A percentile compares a stretch with the other conserved stretches of the same genome.
Conservation (phyloP, 1,140 invertebrate species). For the Drusus annulatus region DNA sequence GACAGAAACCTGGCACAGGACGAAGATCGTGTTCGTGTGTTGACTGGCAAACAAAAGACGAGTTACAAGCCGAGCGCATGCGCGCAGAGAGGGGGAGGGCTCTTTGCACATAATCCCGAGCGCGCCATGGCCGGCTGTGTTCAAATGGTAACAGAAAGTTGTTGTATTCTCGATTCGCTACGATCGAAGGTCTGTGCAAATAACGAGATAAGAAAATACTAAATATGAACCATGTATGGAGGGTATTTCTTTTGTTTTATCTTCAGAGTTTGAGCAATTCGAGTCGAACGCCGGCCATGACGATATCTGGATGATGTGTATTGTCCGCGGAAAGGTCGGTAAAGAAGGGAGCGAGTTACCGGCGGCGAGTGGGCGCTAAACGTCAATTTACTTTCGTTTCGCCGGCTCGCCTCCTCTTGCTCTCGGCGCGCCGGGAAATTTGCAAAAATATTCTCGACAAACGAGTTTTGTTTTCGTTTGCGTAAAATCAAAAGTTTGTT, state of each 20-base stretch:
- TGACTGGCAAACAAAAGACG: conserved; percentile 48
- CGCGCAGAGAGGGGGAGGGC: conserved; percentile 10
- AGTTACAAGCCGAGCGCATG: conserved; percentile 30
- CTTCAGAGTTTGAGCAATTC: not conserved
- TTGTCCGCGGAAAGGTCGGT: conserved; percentile 10
- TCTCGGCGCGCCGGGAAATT: conserved; percentile 3
- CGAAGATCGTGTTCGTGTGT: conserved; percentile 52
- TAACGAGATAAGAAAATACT: conserved; percentile 5
- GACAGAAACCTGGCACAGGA: conserved; percentile 14
- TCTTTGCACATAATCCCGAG: conserved; percentile 18
- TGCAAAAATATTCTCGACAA: conserved; percentile 29
- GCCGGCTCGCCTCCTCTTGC: conserved; percentile 3
- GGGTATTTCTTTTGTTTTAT: conserved; percentile 3
- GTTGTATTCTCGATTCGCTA: not conserved
- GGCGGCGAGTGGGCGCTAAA: conserved; percentile 16
- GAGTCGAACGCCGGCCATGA: not conserved
- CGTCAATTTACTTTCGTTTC: conserved; percentile 44
- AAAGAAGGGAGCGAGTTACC: conserved; percentile 8
- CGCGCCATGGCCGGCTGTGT: conserved; percentile 24
- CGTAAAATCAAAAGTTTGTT: conserved; percentile 35
- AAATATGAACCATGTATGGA: not conserved
- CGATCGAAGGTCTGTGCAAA: not conserved
- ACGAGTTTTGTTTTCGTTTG: conserved; percentile 34
- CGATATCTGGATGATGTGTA: conserved; percentile 1
- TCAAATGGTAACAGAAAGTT: conserved; percentile 14